Evolutionary conservation across 1,140 invertebrate genomes (phyloP).

Genomic region (Zaprionus camerounensis): DNA sequence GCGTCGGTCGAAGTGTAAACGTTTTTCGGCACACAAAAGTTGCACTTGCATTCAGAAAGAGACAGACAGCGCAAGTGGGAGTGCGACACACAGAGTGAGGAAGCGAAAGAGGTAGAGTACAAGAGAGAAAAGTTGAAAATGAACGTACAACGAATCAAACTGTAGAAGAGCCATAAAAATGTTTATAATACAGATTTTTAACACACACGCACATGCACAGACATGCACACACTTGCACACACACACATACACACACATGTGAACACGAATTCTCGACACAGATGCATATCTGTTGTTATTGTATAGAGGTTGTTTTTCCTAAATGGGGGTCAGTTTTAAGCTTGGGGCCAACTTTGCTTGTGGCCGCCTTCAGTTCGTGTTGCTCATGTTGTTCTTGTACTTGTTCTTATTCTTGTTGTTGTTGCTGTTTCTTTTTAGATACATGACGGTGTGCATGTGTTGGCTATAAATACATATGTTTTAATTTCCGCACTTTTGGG

Average conservation of each 20-base stretch:
- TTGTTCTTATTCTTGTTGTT: constrained; percentile 25
- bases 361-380: constrained; percentile 26
- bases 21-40: constrained; percentile 44
- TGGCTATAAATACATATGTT: constrained; percentile 82
- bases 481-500: constrained; percentile 83
- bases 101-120: constrained; percentile 21
- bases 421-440: constrained; percentile 33
- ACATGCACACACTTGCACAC: neutral
- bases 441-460: constrained; percentile 57
- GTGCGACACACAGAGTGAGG: neutral
- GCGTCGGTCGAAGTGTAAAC: constrained; percentile 52
- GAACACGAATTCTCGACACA: constrained; percentile 29
- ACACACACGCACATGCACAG: constrained; percentile 16
- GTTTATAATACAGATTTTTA: constrained; percentile 50
- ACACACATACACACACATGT: neutral
- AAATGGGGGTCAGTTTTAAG: constrained; percentile 66
- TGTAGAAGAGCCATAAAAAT: constrained; percentile 43
- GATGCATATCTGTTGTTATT: constrained; percentile 55
- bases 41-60: constrained; percentile 5
- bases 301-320: constrained; percentile 39
- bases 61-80: neutral
- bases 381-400: constrained; percentile 9
- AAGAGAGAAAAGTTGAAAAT: constrained; percentile 23
- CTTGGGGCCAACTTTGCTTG: constrained; percentile 50
- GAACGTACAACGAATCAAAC: constrained; percentile 37